Base-by-base conservation (phyloP, 2,888 invertebrate species). In the Xylocampa areola region DNA sequence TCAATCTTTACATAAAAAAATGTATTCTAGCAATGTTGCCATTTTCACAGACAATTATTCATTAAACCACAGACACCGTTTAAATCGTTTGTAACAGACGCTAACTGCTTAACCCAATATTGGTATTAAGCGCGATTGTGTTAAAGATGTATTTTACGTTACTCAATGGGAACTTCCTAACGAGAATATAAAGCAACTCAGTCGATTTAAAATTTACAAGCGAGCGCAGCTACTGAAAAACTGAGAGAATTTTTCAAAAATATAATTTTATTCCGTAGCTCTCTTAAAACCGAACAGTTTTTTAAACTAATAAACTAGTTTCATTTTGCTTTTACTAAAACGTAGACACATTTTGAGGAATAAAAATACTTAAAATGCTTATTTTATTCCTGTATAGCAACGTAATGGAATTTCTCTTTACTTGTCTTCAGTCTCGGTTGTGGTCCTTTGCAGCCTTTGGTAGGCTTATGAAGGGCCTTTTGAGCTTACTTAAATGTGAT, bases 221-320 rank as follows among this genome's bases (percentile, higher is more conserved):
- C 39, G 11, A 55, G 40, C 47, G 44, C 27, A 40, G 7, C 40
- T 39, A 23, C 14, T 37, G 39, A 39, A 53, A 63, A 69, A 44
- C 14, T 40, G 43, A 8, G 39, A 32, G 35, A 17, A 21, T 29
- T n/a, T 41, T 54, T 36, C n/a, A n/a, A 68, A 63, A 35, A 53
- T 40, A 27, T 44, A 54, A 65, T 41, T 54, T 39, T 49, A 17
- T 48, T 62, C 32, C 36, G 37, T 30, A 45, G 45, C 61, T 40
- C 40, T 41, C 63, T 37, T 23, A 29, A 29, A 61, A 41, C 27
- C 19, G 14, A 68, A 68, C 63, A 43, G 43, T 62, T 62, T 53
- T 27, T 36, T 62, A 53, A 68, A 63, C 64, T 33, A 64, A 68
- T 67, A 53, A 53, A 53, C 63, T 16, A 45, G 41, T 47, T 37